Evolutionary conservation across 1,140 invertebrate species (phyloP), one percentile per base, ranked within the genome.

Genomic region (Brachionus sp.): DNA sequence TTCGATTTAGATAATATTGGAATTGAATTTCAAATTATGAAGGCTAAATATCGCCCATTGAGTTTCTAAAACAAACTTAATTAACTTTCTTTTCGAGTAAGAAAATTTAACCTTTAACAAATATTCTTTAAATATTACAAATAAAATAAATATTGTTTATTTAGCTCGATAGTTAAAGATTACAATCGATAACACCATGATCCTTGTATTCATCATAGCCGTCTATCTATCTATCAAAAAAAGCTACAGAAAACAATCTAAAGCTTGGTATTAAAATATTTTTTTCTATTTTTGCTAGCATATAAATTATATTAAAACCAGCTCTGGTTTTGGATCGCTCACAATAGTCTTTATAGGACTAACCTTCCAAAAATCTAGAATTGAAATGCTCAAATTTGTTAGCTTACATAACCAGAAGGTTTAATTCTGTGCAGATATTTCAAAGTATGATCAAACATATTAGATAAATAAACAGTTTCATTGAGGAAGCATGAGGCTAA

Each of bases 201-300:
- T 33, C 33, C 12, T 12, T 29, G 64, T 33, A 37, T 13, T 37
- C 16, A 66, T 66, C 25, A 33, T 66, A 33, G 64, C 64, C 64
- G 64, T 66, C 64, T 66, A 66, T 33, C 64, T 35, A 66, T 66
- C 64, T 66, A 66, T 33, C 64, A 66, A 66, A 66, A 46, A 12
- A 33, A 35, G 10, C 29, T 66, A 66, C 16, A 66, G 33, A 33
- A 66, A n/a, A 66, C n/a, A 29, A 33, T 66, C 64, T 66, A 33
- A 29, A 33, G 29, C 64, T 66, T 66, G 64, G 29, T 66, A 66
- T 66, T 66, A 66, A 66, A 37, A 3, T 57, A n/a, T 57, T 57
- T 46, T 25, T n/a, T 66, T 66, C 25, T 33, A 13, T 29, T 29
- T 29, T 29, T 29, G 29, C 29, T n/a, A 66, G 13, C 25, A 33